These are phyloP conservation scores for Salticus scenicus DNA, from an alignment of 2,888 invertebrate genomes.

Conservation along the genomic window DNA sequence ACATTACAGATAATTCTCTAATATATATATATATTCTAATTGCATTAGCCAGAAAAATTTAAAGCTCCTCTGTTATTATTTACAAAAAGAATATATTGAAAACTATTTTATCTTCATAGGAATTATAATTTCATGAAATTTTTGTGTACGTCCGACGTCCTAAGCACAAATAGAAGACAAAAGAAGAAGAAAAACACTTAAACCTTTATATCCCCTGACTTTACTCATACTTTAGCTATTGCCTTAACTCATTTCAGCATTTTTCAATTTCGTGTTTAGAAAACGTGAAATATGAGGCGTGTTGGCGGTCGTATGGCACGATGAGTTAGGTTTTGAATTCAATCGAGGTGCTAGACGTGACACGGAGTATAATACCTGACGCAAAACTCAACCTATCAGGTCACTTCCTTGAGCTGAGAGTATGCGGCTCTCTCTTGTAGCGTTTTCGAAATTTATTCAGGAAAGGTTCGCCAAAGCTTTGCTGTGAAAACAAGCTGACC, in stretches of 20 bases:
- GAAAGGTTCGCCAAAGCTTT: neutral
- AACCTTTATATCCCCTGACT: neutral
- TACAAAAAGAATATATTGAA: no score
- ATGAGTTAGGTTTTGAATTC: neutral
- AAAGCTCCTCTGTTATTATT: no score
- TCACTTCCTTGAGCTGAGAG: constrained; percentile 10
- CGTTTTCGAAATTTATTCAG: constrained; percentile 1
- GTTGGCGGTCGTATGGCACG: neutral
- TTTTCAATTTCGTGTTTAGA: constrained; percentile 17
- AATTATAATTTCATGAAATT: neutral
- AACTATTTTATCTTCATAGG: no score
- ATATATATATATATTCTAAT: no score
- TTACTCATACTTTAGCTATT: neutral
- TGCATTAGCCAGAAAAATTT: no score
- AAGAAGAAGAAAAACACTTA: neutral
- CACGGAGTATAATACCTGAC: neutral
- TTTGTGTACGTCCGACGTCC: neutral
- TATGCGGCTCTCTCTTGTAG: neutral
- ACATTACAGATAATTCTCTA: no score
- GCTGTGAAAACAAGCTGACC: neutral
- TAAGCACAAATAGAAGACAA: neutral
- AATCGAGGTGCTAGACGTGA: constrained; percentile 1
- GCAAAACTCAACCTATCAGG: neutral
- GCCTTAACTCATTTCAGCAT: constrained; percentile 5
- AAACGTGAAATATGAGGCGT: constrained; percentile 19